These are phyloP conservation scores for Pantala flavescens DNA, from an alignment of 1,140 invertebrate genomes.

Conservation along the genomic window DNA sequence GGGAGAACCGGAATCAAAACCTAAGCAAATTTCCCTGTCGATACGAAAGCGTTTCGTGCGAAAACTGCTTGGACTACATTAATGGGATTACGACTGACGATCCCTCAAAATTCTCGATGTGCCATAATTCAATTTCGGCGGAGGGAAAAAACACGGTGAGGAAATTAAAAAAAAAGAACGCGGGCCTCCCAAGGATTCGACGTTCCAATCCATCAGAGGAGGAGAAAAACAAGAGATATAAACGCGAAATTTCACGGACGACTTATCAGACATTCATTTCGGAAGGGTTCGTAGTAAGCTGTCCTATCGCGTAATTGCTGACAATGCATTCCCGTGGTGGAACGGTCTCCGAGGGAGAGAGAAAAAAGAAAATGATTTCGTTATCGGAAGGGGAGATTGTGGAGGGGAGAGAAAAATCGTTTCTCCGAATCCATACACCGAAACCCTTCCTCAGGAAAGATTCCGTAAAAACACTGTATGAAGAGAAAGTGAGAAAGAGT, in stretches of 20 bases:
- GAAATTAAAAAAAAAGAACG: no score
- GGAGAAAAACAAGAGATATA: not conserved
- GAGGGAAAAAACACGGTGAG: no score
- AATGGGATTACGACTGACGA: no score
- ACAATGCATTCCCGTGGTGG: not conserved
- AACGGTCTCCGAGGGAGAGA: not conserved
- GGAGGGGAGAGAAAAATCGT: not conserved
- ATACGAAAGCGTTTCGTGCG: no score
- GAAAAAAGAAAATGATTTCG: not conserved
- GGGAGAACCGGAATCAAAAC: no score
- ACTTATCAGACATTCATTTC: constrained; percentile 2
- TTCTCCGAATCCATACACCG: not conserved
- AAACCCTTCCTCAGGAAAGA: not conserved
- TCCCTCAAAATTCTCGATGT: no score
- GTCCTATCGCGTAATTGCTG: constrained; percentile 3
- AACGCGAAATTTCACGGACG: constrained; percentile 4
- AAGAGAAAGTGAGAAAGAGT: not conserved
- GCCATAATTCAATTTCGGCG: no score
- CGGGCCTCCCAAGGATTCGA: no score
- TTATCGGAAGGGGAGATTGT: not conserved
- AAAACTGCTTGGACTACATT: no score
- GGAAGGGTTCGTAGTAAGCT: not conserved
- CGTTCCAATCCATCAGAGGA: no score
- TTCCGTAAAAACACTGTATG: not conserved
- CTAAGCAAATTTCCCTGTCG: no score